Base-by-base conservation (phyloP, 2,797 vertebrate genomes). In the Hyperoplus lanceolatus region DNA sequence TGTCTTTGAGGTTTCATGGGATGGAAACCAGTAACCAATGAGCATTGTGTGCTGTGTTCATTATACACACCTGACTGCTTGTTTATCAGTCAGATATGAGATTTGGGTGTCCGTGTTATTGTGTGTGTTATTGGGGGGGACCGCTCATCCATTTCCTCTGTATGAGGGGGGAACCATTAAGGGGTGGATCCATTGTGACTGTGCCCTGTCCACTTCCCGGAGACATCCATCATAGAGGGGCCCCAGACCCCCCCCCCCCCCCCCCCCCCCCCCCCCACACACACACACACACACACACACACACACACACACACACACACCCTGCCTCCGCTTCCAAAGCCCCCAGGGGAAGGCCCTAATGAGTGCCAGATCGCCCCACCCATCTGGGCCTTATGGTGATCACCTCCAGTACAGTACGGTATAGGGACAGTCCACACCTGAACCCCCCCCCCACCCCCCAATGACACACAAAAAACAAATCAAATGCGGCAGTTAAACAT, bases 141-240 rank as follows among this genome's bases (percentile, higher is more conserved):
- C 69, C 79, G 73, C 83, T 90, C 92, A 92, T 91, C 91, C 90
- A 85, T 93, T 94, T 91, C 85, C 79, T 81, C 85, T 83, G 83
- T 86, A 29, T 29, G 29, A 29, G 73, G 74, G 89, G 79, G 90
- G 87, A 86, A 90, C 83, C 88, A 93, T 95, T 94, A 94, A 83
- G 79, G 89, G 89, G 78, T 83, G 77, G 66, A 84, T 88, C 92
- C 89, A 93, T 95, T 95, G 94, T 94, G 87, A 84, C 82, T 79
- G 80, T 93, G 94, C 94, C 89, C 92, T 92, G 93, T 94, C 94
- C 94, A 95, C 92, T 95, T 95, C 92, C 93, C 92, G 88, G 89
- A 93, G 90, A 94, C 94, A 96, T 96, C 94, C 93, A 96, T 96
- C 95, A 96, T 89, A 72, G 77, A 89, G 87, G 85, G 89, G 85